Conservation (phyloP, 2,113 vertebrate species). For the Tupaia tana region DNA sequence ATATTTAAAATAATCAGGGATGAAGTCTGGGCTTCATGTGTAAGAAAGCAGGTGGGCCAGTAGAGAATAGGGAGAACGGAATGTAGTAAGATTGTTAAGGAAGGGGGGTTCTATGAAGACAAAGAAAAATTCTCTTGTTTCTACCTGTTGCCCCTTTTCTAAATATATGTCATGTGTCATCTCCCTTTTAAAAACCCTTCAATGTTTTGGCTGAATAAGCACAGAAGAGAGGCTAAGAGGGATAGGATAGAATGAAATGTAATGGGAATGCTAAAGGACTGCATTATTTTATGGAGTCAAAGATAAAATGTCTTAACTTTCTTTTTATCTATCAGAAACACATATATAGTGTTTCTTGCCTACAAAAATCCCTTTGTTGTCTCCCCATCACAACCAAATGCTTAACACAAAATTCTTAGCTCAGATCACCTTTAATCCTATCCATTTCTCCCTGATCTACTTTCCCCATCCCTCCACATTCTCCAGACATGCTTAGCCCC, state of each 20-base stretch:
- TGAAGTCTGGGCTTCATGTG: neutral
- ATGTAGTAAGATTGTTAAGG: constrained; percentile 37
- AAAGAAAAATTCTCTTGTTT: constrained; percentile 69
- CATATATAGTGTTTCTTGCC: neutral
- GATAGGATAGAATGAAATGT: neutral
- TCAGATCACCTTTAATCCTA: neutral
- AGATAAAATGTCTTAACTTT: neutral
- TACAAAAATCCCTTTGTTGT: neutral
- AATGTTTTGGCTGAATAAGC: neutral
- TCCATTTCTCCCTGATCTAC: neutral
- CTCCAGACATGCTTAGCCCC: neutral
- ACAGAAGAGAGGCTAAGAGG: neutral
- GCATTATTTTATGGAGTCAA: neutral
- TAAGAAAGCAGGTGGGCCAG: neutral
- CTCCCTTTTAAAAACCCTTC: neutral
- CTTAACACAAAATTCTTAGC: neutral
- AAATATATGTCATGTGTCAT: neutral
- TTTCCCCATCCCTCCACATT: neutral
- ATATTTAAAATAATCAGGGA: neutral
- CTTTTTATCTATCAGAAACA: neutral
- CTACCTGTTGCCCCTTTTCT: neutral
- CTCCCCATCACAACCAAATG: neutral
- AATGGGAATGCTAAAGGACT: neutral
- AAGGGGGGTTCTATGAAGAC: constrained; percentile 43
- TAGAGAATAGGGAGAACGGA: neutral